A percentile compares a stretch with the other conserved stretches of the same genome.
Evolutionary conservation across 2,113 vertebrate genomes (phyloP).

Genomic region (Pluvialis apricaria): DNA sequence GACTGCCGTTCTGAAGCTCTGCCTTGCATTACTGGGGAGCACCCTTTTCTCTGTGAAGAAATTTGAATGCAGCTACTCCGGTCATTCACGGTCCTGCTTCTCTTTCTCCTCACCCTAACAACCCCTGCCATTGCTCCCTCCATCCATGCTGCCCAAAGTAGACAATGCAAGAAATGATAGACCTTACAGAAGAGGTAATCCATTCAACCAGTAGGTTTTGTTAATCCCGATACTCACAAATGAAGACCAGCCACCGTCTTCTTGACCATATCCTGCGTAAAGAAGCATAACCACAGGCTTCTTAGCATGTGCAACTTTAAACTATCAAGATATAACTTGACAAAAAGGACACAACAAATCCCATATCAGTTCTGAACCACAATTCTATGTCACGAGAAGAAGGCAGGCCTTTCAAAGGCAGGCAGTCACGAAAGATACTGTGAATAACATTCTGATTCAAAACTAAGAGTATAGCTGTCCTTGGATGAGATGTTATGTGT

Average conservation of each 20-base stretch:
- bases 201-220: background rate
- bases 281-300: background rate
- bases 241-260: constrained; percentile 80
- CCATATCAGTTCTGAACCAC: background rate
- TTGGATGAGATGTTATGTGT: background rate
- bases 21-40: background rate
- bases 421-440: background rate
- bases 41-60: background rate
- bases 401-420: background rate
- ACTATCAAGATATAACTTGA: background rate
- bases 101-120: background rate
- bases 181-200: background rate
- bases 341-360: background rate
- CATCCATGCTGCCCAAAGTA: background rate
- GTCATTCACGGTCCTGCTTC: background rate
- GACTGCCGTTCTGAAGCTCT: background rate
- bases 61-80: background rate
- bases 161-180: background rate
- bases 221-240: constrained; percentile 78
- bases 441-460: background rate
- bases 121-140: background rate
- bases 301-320: background rate
- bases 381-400: background rate
- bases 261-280: constrained; percentile 47
- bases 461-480: background rate